Conservation (phyloP, 2,113 vertebrate genomes). For the Bos javanicus region DNA sequence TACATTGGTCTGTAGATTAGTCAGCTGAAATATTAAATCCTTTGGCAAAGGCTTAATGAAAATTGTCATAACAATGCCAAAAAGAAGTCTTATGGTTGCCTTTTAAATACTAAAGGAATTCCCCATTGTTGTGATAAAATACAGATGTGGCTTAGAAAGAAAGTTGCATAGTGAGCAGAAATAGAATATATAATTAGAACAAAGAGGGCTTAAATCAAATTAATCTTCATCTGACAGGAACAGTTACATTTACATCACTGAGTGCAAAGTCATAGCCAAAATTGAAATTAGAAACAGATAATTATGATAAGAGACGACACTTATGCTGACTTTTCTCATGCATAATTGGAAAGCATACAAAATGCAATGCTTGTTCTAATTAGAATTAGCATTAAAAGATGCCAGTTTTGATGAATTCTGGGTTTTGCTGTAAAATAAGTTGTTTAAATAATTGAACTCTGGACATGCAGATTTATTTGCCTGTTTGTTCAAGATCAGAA, state of each 20-base stretch:
- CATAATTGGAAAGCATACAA: conserved; percentile 85
- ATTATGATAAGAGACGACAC: conserved; percentile 88
- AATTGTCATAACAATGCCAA: conserved; percentile 72
- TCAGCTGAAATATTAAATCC: conserved; percentile 80
- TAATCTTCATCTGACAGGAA: conserved; percentile 90
- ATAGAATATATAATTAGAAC: conserved; percentile 90
- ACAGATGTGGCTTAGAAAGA: conserved; percentile 83
- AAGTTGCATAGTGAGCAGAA: conserved; percentile 86
- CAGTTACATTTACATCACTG: conserved; percentile 89
- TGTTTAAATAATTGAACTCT: conserved; percentile 75
- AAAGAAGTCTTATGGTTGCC: conserved; percentile 76
- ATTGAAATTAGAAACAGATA: conserved; percentile 91
- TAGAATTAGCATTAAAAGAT: conserved; percentile 82
- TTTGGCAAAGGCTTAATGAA: conserved; percentile 71
- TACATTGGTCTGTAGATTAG: conserved; percentile 77
- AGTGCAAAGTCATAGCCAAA: conserved; percentile 87
- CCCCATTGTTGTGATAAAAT: conserved; percentile 84
- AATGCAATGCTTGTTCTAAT: conserved; percentile 85
- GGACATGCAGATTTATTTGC: conserved; percentile 68
- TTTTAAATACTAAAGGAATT: conserved; percentile 75
- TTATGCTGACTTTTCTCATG: conserved; percentile 81
- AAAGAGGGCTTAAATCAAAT: conserved; percentile 89
- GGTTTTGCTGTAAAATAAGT: conserved; percentile 72
- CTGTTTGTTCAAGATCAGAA: conserved; percentile 68
- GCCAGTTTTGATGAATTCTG: conserved; percentile 76